Evolutionary conservation across 2,888 invertebrate genomes (phyloP), one percentile per base, ranked within the genome.

Genomic region (Diachrysia chrysitis): DNA sequence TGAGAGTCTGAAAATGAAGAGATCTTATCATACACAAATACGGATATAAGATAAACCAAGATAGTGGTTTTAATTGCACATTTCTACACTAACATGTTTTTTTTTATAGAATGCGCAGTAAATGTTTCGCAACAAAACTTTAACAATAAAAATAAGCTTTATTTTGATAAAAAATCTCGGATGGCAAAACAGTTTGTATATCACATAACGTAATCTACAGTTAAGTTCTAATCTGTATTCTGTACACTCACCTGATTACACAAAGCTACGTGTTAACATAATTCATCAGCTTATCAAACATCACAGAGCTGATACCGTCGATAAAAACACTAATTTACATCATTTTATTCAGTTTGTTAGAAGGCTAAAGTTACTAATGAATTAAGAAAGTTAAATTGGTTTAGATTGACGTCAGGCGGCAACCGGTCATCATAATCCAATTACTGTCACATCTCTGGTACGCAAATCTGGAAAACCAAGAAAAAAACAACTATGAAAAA

Each of bases 391-490:
- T 51, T 51, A 54, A 76, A 76, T 37, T 63, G 12, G 57, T 58
- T 14, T 67, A 46, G 46, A 61, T 32, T 66, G 42, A 17, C 58
- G 25, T 29, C 69, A 57, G 53, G n/a, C 56, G 53, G 23, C 19
- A 62, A 32, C 64, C 61, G 73, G 73, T 73, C 61, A 73, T 69
- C 68, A 60, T 64, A 63, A 68, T 54, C 53, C 42, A 68, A 59
- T 75, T 64, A 75, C 60, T 71, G 73, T 66, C 51, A 58, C 23
- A 58, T 63, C 51, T 63, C 12, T 17, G 35, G 35, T 37, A 23
- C 53, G 35, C 29, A 63, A 72, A 53, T 67, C 55, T 58, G 60
- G 54, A 57, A 71, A 58, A 23, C 37, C 42, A 23, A 17, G 3
- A 19, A 53, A 63, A 66, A 76, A 67, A 63, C 14, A 54, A 23